Conservation (phyloP, 2,113 vertebrate genomes). For the Asarcornis scutulata region DNA sequence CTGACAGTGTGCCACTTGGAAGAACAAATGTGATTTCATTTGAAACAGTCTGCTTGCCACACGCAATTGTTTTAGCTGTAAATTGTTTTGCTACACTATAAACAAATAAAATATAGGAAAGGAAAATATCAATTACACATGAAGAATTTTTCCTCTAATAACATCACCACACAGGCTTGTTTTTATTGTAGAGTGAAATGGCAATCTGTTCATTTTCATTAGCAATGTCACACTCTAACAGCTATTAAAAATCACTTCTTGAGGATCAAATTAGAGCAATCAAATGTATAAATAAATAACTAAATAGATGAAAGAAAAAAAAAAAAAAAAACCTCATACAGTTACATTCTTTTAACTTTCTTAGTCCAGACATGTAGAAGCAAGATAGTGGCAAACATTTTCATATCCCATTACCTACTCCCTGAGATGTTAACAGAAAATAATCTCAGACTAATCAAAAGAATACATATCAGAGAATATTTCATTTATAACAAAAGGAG, state of each 20-base stretch:
- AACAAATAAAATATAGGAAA: slow-evolving; percentile 16
- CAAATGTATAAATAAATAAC: background rate
- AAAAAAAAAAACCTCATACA: background rate
- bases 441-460: background rate
- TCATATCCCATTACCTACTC: background rate
- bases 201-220: slow-evolving; percentile 20
- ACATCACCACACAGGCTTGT: background rate
- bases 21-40: background rate
- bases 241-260: background rate
- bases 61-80: background rate
- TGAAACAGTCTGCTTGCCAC: background rate
- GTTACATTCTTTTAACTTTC: background rate
- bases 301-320: background rate
- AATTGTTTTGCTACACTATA: slow-evolving; percentile 3
- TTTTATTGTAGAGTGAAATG: slow-evolving; percentile 7
- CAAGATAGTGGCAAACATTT: background rate
- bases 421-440: background rate
- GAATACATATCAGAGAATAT: background rate
- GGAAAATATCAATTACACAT: background rate
- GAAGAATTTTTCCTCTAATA: background rate
- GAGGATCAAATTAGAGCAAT: background rate
- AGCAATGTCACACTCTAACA: background rate
- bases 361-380: background rate
- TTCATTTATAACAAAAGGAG: background rate
- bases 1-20: background rate